These are phyloP conservation scores for Corythucha ciliata DNA, from an alignment of 2,888 invertebrate genomes.

Conservation along the genomic window DNA sequence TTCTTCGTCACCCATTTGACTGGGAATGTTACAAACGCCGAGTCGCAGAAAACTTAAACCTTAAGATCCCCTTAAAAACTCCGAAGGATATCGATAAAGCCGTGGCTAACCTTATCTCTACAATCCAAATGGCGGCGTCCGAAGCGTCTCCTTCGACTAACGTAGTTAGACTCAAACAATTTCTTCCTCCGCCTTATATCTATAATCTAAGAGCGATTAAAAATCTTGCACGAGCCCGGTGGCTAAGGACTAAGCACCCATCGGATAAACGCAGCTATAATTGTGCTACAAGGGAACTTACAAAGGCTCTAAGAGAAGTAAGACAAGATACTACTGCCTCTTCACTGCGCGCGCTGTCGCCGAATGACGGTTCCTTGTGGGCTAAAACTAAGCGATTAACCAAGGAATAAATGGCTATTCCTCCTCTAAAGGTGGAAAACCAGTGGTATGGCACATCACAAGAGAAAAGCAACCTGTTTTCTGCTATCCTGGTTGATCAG, in stretches of 20 bases:
- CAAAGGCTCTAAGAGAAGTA: background rate
- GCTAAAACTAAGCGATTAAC: background rate
- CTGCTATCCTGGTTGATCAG: conserved; percentile 2
- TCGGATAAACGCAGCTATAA: background rate
- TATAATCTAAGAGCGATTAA: background rate
- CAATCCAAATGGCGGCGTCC: background rate
- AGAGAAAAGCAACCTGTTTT: background rate
- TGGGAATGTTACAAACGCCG: background rate
- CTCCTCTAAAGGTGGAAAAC: background rate
- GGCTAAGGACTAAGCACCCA: conserved; percentile 1
- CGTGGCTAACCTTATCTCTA: background rate
- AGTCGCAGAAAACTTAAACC: background rate
- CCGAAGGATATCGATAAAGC: background rate
- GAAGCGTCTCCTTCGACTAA: background rate
- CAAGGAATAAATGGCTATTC: background rate
- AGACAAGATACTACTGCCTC: background rate
- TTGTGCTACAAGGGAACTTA: background rate
- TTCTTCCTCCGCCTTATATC: background rate
- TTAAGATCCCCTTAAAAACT: background rate
- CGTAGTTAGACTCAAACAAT: background rate
- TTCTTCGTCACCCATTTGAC: conserved; percentile 1
- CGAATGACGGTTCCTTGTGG: background rate
- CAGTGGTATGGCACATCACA: background rate
- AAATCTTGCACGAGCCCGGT: background rate
- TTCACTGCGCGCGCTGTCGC: background rate